These are phyloP conservation scores for Phyllostomus hastatus DNA, from an alignment of 2,113 vertebrate genomes.

Conservation along the genomic window DNA sequence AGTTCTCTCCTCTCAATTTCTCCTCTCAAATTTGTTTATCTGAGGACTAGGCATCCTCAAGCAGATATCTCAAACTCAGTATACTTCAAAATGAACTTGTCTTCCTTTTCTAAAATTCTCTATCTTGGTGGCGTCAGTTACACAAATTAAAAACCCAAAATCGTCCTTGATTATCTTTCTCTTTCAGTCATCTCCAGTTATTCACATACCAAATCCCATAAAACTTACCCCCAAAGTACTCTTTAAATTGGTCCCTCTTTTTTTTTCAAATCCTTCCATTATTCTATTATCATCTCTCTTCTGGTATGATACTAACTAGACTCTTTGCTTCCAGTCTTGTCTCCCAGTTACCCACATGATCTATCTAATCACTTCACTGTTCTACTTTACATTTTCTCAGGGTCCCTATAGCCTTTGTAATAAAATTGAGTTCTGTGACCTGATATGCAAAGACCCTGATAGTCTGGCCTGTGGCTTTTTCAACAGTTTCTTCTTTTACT, in stretches of 20 bases:
- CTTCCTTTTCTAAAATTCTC: neutral
- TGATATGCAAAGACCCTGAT: neutral
- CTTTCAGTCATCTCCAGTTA: neutral
- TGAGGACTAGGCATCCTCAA: neutral
- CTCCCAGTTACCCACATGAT: neutral
- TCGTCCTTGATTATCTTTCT: neutral
- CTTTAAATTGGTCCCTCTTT: neutral
- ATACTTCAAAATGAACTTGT: neutral
- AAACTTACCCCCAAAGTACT: neutral
- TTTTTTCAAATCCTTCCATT: neutral
- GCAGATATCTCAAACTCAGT: neutral
- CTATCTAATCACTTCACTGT: neutral
- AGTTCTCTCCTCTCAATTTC: neutral
- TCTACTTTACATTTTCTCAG: neutral
- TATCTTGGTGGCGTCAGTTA: neutral
- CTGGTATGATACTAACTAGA: neutral
- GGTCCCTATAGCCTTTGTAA: neutral
- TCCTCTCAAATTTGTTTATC: neutral
- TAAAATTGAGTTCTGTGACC: neutral
- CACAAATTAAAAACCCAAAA: neutral
- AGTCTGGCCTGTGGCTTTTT: neutral
- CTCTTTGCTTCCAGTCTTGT: neutral
- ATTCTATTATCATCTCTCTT: neutral
- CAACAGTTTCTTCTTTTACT: neutral
- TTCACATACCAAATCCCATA: neutral